Evolutionary conservation across 2,797 vertebrate genomes (phyloP).

Genomic region (Acipenser oxyrinchus): DNA sequence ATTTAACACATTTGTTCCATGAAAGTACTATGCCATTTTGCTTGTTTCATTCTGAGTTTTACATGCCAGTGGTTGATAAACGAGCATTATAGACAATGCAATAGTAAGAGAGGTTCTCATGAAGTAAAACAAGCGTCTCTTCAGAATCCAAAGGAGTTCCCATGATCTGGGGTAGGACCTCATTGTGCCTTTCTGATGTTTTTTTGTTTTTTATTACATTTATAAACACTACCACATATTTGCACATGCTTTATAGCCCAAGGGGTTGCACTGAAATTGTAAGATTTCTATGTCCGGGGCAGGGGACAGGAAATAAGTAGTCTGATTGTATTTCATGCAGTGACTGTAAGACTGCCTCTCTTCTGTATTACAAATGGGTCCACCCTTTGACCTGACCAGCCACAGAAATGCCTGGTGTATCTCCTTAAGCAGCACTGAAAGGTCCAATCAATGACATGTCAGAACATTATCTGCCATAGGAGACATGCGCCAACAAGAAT

Average conservation of each 20-base stretch:
- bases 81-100: slow-evolving; percentile 59
- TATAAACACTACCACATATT: slow-evolving; percentile 66
- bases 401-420: slow-evolving; percentile 49
- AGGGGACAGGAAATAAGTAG: slow-evolving; percentile 59
- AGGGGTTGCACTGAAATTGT: slow-evolving; percentile 52
- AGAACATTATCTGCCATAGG: slow-evolving; percentile 59
- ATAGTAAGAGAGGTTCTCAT: slow-evolving; percentile 56
- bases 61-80: slow-evolving; percentile 69
- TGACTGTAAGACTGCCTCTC: slow-evolving; percentile 67
- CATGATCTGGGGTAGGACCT: slow-evolving; percentile 79
- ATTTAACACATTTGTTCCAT: slow-evolving; percentile 26
- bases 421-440: slow-evolving; percentile 53
- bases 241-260: slow-evolving; percentile 67
- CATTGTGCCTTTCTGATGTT: slow-evolving; percentile 73
- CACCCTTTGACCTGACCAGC: slow-evolving; percentile 65
- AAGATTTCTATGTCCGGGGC: slow-evolving; percentile 55
- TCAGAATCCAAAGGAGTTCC: slow-evolving; percentile 81
- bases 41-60: slow-evolving; percentile 53
- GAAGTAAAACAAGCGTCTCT: slow-evolving; percentile 85
- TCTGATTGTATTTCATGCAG: slow-evolving; percentile 73
- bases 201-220: slow-evolving; percentile 65
- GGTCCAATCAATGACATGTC: slow-evolving; percentile 55
- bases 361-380: slow-evolving; percentile 69
- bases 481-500: no score
- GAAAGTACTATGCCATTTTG: slow-evolving; percentile 61